A percentile compares a stretch with the other conserved stretches of the same genome.
phyloP scores from a whole-genome alignment of 2,888 invertebrate species.

The Plagiodera versicolora region DNA sequence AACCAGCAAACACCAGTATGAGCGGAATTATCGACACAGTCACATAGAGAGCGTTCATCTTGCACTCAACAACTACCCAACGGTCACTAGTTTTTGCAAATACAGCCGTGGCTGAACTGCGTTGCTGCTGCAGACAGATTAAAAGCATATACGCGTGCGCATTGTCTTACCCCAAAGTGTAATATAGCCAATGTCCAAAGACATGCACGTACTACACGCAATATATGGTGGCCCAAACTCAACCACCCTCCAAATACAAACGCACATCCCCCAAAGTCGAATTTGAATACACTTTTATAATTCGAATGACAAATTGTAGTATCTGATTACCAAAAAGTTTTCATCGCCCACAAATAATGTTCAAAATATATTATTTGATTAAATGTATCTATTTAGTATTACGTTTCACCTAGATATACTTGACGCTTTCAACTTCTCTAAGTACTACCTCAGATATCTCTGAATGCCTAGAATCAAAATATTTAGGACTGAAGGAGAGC shows the following conservation, averaged over 20 bases:
- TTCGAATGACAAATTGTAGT: no score
- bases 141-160: slow-evolving; percentile 41
- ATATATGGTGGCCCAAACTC: slow-evolving; percentile 24
- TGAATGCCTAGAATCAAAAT: no score
- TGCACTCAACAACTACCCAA: slow-evolving; percentile 31
- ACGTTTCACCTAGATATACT: no score
- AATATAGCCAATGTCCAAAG: slow-evolving; percentile 24
- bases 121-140: slow-evolving; percentile 38
- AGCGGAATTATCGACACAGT: slow-evolving; percentile 58
- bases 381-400: no score
- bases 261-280: neutral
- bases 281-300: no score
- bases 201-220: slow-evolving; percentile 41
- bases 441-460: no score
- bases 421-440: no score
- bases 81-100: slow-evolving; percentile 41
- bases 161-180: slow-evolving; percentile 30
- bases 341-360: no score
- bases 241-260: neutral
- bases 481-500: no score
- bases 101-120: slow-evolving; percentile 47
- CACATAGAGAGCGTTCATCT: slow-evolving; percentile 54
- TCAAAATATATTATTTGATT: no score
- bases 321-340: no score
- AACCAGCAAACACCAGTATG: slow-evolving; percentile 57